Evolutionary conservation across 37 sponge, comb jelly and placozoan species (phyloP).

Genomic region (Halisarca cf. caerulea): DNA sequence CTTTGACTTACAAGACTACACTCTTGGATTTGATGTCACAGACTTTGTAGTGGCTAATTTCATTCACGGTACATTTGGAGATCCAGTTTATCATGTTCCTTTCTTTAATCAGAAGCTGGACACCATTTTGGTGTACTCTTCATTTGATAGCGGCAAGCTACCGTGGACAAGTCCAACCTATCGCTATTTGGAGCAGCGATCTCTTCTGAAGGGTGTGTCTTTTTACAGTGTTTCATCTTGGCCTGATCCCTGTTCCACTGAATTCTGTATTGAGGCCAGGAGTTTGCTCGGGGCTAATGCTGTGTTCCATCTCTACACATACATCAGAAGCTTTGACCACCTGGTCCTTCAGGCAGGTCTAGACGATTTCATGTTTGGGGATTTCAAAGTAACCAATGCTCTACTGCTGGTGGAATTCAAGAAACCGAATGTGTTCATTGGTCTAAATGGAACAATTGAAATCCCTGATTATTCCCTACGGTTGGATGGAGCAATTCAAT

Average conservation of each 20-base stretch:
- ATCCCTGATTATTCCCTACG: slow-evolving; percentile 18
- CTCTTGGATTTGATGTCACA: neutral
- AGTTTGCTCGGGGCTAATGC: slow-evolving; percentile 27
- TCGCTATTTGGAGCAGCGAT: neutral
- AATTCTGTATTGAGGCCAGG: slow-evolving; percentile 22
- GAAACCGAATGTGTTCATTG: too few relatives aligned
- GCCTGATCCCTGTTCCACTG: slow-evolving; percentile 9
- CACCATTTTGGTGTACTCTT: neutral
- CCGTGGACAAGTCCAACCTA: neutral
- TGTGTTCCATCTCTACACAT: neutral
- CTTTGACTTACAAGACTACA: neutral
- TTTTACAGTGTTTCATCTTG: neutral
- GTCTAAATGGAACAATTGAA: slow-evolving; percentile 31
- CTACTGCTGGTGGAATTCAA: too few relatives aligned
- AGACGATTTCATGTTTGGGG: neutral
- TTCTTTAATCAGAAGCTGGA: slow-evolving; percentile 17
- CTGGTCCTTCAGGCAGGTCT: neutral
- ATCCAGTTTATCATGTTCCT: neutral
- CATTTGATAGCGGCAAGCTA: neutral
- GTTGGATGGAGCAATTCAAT: too few relatives aligned
- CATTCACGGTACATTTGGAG: neutral
- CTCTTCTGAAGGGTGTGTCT: neutral
- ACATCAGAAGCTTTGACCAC: neutral
- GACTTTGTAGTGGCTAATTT: neutral
- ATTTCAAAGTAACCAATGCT: neutral